Conservation (phyloP, 2,888 invertebrate genomes). For the Torymus tubicola region DNA sequence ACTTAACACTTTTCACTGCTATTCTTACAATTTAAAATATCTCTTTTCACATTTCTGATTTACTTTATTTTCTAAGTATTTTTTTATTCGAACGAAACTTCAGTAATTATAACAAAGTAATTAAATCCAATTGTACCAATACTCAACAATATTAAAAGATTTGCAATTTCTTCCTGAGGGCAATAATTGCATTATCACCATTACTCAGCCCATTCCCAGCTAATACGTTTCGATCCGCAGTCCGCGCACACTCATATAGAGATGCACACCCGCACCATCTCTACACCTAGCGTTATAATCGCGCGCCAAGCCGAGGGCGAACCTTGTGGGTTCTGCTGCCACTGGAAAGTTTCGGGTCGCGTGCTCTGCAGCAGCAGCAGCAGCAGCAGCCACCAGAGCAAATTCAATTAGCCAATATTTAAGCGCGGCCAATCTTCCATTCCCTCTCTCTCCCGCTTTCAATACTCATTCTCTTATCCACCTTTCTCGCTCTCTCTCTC, state of each 20-base stretch:
- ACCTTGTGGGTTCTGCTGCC: no score
- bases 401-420: slow-evolving; percentile 46
- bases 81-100: no score
- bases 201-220: background rate
- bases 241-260: background rate
- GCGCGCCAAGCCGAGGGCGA: background rate
- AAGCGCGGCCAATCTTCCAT: slow-evolving; percentile 32
- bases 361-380: no score
- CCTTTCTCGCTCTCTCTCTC: no score
- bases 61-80: no score
- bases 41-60: no score
- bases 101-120: background rate
- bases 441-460: background rate
- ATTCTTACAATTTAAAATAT: no score
- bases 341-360: slow-evolving; percentile 10
- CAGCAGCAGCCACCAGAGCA: slow-evolving; percentile 10
- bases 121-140: background rate
- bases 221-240: no score
- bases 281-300: background rate
- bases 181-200: slow-evolving; percentile 1
- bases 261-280: background rate
- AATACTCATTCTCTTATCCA: background rate
- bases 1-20: no score
- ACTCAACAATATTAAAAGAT: background rate
- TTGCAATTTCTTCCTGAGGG: background rate